Evolutionary conservation across 2,888 invertebrate species (phyloP).

Genomic region (Scelioninae gen. 1): DNA sequence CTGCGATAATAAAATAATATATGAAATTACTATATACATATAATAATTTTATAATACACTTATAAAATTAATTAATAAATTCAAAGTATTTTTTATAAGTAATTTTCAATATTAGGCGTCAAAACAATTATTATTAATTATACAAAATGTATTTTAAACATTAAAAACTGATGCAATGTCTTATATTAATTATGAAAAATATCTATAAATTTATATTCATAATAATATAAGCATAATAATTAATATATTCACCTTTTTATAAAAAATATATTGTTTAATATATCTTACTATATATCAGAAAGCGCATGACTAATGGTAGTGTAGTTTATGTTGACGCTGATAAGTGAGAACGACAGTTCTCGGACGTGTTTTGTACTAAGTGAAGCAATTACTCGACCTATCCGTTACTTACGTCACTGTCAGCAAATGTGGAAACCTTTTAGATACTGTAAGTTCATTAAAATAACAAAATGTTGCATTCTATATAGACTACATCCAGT

Average conservation of each 20-base stretch:
- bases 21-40: too few species aligned
- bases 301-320: conserved; percentile 66
- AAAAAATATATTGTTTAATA: conserved; percentile 27
- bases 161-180: too few species aligned
- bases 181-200: too few species aligned
- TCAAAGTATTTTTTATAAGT: too few species aligned
- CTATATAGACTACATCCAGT: conserved; percentile 31
- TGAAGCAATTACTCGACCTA: conserved; percentile 84
- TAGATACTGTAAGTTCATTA: conserved; percentile 81
- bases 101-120: too few species aligned
- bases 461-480: conserved; percentile 64
- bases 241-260: background rate
- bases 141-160: too few species aligned
- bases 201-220: too few species aligned
- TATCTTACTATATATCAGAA: conserved; percentile 53
- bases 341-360: conserved; percentile 72
- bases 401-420: conserved; percentile 83
- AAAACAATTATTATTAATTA: too few species aligned
- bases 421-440: conserved; percentile 82
- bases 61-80: too few species aligned
- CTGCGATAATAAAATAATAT: too few species aligned
- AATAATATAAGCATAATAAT: background rate
- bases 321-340: conserved; percentile 67
- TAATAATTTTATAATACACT: too few species aligned
- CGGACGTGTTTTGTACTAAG: conserved; percentile 84